These are phyloP conservation scores for Philotrypesis tridentata DNA, from an alignment of 1,140 invertebrate genomes.

Conservation along the genomic window DNA sequence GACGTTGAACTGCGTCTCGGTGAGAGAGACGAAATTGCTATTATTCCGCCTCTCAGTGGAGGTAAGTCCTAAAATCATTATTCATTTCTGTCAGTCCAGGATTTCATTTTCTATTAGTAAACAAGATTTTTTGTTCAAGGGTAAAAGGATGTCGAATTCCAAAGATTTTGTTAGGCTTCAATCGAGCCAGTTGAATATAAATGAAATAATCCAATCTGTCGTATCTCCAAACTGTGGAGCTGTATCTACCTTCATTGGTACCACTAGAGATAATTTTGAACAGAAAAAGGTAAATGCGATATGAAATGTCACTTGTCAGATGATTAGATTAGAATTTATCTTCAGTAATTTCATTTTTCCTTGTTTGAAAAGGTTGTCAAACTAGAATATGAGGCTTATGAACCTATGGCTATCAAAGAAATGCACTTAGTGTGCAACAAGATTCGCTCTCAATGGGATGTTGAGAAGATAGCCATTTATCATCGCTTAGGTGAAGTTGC, in stretches of 20 bases:
- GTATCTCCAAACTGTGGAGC: slow-evolving; percentile 87
- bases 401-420: slow-evolving; percentile 90
- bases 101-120: neutral
- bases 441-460: slow-evolving; percentile 81
- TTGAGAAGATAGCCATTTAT: slow-evolving; percentile 87
- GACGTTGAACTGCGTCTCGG: slow-evolving; percentile 75
- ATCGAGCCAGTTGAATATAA: slow-evolving; percentile 80
- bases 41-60: slow-evolving; percentile 92
- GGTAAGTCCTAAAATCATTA: slow-evolving; percentile 72
- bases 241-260: slow-evolving; percentile 91
- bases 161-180: slow-evolving; percentile 78
- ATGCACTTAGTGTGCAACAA: slow-evolving; percentile 86
- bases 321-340: neutral
- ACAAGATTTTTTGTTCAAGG: slow-evolving; percentile 54
- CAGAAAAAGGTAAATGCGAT: slow-evolving; percentile 80
- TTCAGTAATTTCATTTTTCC: neutral
- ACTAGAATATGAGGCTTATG: slow-evolving; percentile 95
- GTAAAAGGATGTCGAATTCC: slow-evolving; percentile 67
- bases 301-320: neutral
- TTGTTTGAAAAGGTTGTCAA: slow-evolving; percentile 77
- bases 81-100: neutral
- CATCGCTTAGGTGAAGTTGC: slow-evolving; percentile 91
- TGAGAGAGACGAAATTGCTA: slow-evolving; percentile 84
- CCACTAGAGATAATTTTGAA: slow-evolving; percentile 92
- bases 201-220: slow-evolving; percentile 80